Evolutionary conservation across 2,113 vertebrate species (phyloP), one percentile per base, ranked within the genome.

Genomic region (Neogobius melanostomus): DNA sequence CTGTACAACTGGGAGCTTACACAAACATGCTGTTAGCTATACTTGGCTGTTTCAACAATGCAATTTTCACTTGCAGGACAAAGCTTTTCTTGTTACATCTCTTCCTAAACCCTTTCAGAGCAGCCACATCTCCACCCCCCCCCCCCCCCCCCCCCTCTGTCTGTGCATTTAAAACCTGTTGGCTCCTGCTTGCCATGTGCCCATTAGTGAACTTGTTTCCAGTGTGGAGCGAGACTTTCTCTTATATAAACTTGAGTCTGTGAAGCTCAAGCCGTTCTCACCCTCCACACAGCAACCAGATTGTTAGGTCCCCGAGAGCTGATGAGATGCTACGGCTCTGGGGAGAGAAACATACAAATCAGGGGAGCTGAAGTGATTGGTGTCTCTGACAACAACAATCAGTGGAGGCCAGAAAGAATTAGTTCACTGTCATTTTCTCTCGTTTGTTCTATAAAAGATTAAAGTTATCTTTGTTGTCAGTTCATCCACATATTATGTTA

Each of bases 241-340:
- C 21, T 17, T 67, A n/a, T 56, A 44, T n/a, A 15, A 62, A 64
- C 54, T 57, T 49, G 61, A 47, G 28, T 46, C 2, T 5, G 68
- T 66, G 49, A 43, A 68, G 50, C 15, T 66, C 1, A 46, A 75
- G 73, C 0, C 28, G 28, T 36, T 36, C 3, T 36, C 28, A 45
- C 47, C 52, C 64, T 86, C 50, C 5, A 44, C 43, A 53, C 50
- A 71, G 69, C 45, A 9, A 17, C 43, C 73, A 76, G 61, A 53
- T 63, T 11, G 11, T 11, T 48, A 46, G n/a, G 17, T 72, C 69
- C 44, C 14, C 50, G 36, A 15, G 28, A 16, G 7, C 7, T 62
- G 12, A 69, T 1, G 1, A 17, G 6, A 52, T 17, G 36, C 0
- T 53, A 11, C 45, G 36, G 42, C 12, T 1, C 56, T 14, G 36